Evolutionary conservation across 2,888 invertebrate species (phyloP).

Genomic region (Geophilus truncorum): DNA sequence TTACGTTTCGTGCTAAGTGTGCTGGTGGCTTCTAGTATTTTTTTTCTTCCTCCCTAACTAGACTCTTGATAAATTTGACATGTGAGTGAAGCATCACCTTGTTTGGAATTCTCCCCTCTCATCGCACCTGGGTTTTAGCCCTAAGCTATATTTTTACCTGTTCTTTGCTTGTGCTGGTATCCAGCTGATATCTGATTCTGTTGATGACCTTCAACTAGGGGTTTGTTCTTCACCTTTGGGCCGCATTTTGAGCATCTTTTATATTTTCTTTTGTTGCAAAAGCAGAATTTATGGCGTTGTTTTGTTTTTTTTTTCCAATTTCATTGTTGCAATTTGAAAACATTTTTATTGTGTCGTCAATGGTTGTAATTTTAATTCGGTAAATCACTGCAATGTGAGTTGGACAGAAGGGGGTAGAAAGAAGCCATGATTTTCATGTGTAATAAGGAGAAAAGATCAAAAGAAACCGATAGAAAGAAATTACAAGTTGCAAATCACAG

Average conservation of each 20-base stretch:
- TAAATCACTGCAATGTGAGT: too few species aligned
- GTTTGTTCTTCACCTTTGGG: background rate
- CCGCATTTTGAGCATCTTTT: background rate
- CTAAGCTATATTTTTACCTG: background rate
- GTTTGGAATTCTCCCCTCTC: background rate
- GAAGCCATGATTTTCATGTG: too few species aligned
- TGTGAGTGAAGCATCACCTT: conserved; percentile 4
- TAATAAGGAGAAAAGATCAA: background rate
- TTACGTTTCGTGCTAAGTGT: background rate
- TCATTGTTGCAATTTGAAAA: background rate
- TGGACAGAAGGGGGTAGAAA: too few species aligned
- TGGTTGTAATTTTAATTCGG: too few species aligned
- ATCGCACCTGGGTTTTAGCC: background rate
- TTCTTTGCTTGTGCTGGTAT: background rate
- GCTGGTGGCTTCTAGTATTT: background rate
- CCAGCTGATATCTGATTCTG: background rate
- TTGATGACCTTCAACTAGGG: background rate
- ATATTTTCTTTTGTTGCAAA: background rate
- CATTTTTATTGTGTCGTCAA: background rate
- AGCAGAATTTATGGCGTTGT: background rate
- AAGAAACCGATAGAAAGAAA: background rate
- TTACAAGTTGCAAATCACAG: background rate
- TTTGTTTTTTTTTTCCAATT: background rate
- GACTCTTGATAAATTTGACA: conserved; percentile 4
- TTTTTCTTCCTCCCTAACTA: background rate